Conservation (phyloP, 2,888 invertebrate genomes). For the Tetheella fluctuosa region DNA sequence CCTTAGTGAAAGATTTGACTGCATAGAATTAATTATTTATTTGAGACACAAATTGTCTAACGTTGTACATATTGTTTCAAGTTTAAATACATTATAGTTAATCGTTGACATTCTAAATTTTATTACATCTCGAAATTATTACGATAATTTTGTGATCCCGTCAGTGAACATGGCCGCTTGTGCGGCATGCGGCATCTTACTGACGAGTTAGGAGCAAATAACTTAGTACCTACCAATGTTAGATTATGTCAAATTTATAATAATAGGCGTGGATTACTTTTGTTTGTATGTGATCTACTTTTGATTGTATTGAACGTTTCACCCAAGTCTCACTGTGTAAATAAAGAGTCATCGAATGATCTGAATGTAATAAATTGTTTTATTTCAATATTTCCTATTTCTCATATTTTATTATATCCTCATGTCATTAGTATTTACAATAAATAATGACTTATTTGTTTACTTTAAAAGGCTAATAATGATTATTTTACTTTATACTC, state of each 20-base stretch:
- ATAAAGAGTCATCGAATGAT: constrained; percentile 82
- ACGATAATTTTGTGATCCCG: constrained; percentile 41
- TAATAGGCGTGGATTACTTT: constrained; percentile 65
- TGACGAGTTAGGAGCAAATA: constrained; percentile 36
- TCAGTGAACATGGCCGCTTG: constrained; percentile 30
- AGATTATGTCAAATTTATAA: constrained; percentile 30
- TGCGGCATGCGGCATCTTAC: constrained; percentile 28
- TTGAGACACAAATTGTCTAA: constrained; percentile 36
- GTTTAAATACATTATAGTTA: constrained; percentile 51
- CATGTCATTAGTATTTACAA: too few relatives aligned
- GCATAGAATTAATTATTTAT: constrained; percentile 69
- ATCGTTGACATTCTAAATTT: constrained; percentile 69
- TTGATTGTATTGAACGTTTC: constrained; percentile 68
- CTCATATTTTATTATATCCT: too few relatives aligned
- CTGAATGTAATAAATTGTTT: constrained; percentile 75
- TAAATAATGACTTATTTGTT: too few relatives aligned
- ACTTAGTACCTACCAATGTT: constrained; percentile 32
- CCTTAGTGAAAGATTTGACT: constrained; percentile 78
- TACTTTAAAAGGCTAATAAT: too few relatives aligned
- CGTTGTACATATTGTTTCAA: constrained; percentile 58
- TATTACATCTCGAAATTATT: constrained; percentile 58
- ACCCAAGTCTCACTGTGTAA: constrained; percentile 75
- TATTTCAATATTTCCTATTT: constrained; percentile 44
- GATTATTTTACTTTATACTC: too few relatives aligned
- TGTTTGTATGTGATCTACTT: constrained; percentile 64